Conservation (phyloP, 1,140 invertebrate genomes). For the Pseudomyrmex sp. region DNA sequence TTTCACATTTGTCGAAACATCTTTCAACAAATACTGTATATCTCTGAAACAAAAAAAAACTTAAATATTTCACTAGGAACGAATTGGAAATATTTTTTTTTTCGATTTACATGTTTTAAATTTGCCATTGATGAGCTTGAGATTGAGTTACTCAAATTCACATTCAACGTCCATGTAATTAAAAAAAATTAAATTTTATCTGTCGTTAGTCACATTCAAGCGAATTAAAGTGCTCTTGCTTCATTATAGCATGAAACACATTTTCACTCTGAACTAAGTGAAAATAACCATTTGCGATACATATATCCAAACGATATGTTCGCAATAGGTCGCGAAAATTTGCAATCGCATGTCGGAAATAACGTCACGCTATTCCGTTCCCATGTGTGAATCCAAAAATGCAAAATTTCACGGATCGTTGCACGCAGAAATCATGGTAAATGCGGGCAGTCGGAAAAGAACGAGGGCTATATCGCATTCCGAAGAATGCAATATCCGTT, state of each 20-base stretch:
- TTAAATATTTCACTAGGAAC: too few species aligned
- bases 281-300: constrained; percentile 51
- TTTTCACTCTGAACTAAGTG: constrained; percentile 32
- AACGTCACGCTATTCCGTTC: constrained; percentile 24
- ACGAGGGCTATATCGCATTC: constrained; percentile 31
- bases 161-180: background rate
- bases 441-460: constrained; percentile 44
- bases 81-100: too few species aligned
- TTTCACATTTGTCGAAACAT: too few species aligned
- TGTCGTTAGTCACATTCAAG: background rate
- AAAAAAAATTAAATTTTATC: constrained; percentile 42
- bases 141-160: background rate
- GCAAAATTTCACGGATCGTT: constrained; percentile 51
- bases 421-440: constrained; percentile 53
- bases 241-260: constrained; percentile 1
- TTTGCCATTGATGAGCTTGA: background rate
- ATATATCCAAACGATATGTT: constrained; percentile 41
- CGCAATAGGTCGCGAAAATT: constrained; percentile 37
- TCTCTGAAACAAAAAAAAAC: too few species aligned
- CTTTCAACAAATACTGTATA: too few species aligned
- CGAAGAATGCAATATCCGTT: constrained; percentile 64
- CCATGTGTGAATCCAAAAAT: constrained; percentile 48
- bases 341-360: constrained; percentile 58
- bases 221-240: constrained; percentile 25
- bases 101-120: too few species aligned